Evolutionary conservation across 2,888 invertebrate genomes (phyloP), one percentile per base, ranked within the genome.

Genomic region (Aquatica leii): DNA sequence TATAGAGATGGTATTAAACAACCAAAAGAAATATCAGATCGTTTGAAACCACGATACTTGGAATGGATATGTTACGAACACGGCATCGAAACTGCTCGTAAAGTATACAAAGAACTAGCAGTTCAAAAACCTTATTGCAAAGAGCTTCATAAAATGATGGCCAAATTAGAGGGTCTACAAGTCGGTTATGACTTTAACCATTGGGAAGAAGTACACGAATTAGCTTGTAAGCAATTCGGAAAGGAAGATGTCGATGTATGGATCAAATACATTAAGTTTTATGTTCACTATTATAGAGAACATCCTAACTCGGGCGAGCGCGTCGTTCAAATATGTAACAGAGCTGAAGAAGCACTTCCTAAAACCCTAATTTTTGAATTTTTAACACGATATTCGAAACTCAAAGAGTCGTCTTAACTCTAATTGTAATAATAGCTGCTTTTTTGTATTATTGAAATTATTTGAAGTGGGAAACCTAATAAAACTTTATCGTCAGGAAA

Each of bases 251-350:
- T 86, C 2, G 86, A 88, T 65, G 82, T 93, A 12, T 94, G 94
- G 93, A 83, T 90, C 69, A 86, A 91, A 71, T 90, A 88, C 73
- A 86, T 93, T 55, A 82, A 84, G 64, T 90, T 92, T 79, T 92
- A 92, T 83, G 84, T 85, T 63, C 84, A 86, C 67, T 80, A 84
- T 69, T 89, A 90, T 21, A 61, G 18, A 35, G 34, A 52, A 40
- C 35, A 41, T 35, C 35, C n/a, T 4, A 53, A 65, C 37, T 8
- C 58, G 15, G 56, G 40, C 1, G 50, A 65, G 35, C 11, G 52
- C 46, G 56, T 65, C 15, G 6, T 34, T 34, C 6, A 9, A 14
- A 12, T 52, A 18, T 52, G 15, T 52, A 52, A 34, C 4, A 12
- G n/a, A 52, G 52, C 52, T n/a, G 35, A 52, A 35, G 8, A 24